Percentiles rank a stretch among this genome's conserved stretches.
Evolutionary conservation across 2,888 invertebrate genomes (phyloP).

Genomic region (Hoplodrina blanda): DNA sequence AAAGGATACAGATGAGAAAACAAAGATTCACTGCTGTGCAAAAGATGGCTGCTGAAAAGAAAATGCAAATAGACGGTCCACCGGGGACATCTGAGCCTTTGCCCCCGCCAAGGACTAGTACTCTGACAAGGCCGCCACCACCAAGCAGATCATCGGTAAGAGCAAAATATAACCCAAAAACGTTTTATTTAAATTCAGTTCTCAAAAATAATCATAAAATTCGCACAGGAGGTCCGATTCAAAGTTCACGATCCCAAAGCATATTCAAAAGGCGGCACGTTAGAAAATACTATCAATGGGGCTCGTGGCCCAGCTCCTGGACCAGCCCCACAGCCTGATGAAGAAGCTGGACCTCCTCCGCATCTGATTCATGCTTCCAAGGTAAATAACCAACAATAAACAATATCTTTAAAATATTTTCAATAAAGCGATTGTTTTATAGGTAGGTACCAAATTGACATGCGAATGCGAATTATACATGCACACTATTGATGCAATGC

Average conservation of each 20-base stretch:
- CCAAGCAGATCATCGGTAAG: constrained; percentile 85
- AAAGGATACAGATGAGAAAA: constrained; percentile 98
- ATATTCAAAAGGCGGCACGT: constrained; percentile 96
- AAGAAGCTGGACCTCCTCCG: constrained; percentile 91
- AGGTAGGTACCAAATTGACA: background rate
- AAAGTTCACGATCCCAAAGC: constrained; percentile 98
- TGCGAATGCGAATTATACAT: constrained; percentile 41
- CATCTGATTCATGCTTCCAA: constrained; percentile 97
- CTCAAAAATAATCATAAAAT: constrained; percentile 57
- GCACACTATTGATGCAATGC: constrained; percentile 38
- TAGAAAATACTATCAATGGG: constrained; percentile 97
- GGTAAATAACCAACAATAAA: constrained; percentile 75
- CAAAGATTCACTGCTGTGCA: constrained; percentile 96
- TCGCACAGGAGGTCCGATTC: constrained; percentile 96
- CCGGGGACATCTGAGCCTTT: constrained; percentile 92
- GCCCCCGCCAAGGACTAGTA: constrained; percentile 91
- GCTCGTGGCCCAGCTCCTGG: constrained; percentile 89
- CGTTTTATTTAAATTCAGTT: background rate
- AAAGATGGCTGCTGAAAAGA: constrained; percentile 97
- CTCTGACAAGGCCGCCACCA: constrained; percentile 90
- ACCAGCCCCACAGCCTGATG: constrained; percentile 84
- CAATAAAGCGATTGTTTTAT: constrained; percentile 44
- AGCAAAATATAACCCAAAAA: background rate
- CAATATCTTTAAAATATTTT: constrained; percentile 54
- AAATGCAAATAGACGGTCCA: constrained; percentile 94